phyloP scores from a whole-genome alignment of 2,797 vertebrate genomes.

The Anabacerthia variegaticeps region DNA sequence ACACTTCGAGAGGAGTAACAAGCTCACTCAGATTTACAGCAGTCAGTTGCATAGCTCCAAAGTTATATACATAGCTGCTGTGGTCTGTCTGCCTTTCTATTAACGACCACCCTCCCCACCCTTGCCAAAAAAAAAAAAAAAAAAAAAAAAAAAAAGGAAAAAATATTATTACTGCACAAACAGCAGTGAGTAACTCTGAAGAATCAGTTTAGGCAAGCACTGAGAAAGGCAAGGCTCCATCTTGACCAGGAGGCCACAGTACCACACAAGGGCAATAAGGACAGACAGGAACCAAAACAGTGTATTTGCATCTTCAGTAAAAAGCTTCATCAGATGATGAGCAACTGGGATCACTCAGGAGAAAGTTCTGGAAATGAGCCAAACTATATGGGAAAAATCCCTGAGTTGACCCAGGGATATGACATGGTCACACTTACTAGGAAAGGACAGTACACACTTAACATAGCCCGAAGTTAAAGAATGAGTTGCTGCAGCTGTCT shows the following conservation, averaged over 20 bases:
- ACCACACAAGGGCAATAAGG: accelerated
- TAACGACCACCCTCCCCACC: accelerated
- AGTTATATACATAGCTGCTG: not conserved
- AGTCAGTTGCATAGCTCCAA: not conserved
- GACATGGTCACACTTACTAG: accelerated
- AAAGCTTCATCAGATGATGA: not conserved
- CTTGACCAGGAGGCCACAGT: not conserved
- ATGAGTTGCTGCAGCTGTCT: not conserved
- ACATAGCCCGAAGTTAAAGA: not conserved
- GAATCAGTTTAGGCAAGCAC: not conserved
- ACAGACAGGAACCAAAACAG: not conserved
- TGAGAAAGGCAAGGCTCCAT: not conserved
- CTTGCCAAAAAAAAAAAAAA: not conserved
- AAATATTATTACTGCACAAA: not conserved
- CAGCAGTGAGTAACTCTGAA: not conserved
- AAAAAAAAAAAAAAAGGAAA: too few relatives aligned
- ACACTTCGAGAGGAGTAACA: not conserved
- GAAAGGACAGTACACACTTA: not conserved
- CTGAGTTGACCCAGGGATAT: not conserved
- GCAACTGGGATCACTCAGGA: not conserved
- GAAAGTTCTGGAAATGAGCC: not conserved
- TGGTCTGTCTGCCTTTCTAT: not conserved
- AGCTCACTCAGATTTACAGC: not conserved
- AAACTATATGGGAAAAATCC: not conserved
- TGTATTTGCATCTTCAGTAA: not conserved